Evolutionary conservation across 1,140 invertebrate genomes (phyloP), one percentile per base, ranked within the genome.

Genomic region (Neotoxoptera formosana): DNA sequence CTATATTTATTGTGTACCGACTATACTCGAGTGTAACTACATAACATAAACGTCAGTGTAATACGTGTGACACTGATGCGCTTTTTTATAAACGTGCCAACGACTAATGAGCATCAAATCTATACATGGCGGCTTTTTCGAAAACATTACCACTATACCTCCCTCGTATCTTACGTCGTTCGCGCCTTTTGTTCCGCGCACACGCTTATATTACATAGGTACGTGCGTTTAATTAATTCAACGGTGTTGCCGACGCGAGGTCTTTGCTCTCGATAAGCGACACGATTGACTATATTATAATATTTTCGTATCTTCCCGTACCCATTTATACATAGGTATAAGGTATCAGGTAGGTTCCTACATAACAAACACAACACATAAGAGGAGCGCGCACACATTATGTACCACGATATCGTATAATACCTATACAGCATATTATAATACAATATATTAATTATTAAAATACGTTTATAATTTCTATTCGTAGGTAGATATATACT

Each of bases 211-310:
- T 30, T 36, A 56, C 23, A 34, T 23, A 36, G n/a, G 20, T 90
- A 56, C 51, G 90, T 30, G 56, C 36, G 90, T 81, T 76, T 34
- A 51, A 91, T 92, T 92, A 53, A 92, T 92, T 92, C 91, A 81
- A 76, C 36, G n/a, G 90, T 41, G 90, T 91, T 51, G 21, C 45
- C 30, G 84, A 67, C 53, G 30, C 36, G 45, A 60, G 51, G 53
- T 91, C 45, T 67, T 76, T 45, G 60, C 91, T 83, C 60, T 83
- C 67, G 11, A 48, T 25, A 14, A 53, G 25, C 89, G 41, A 91
- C 90, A 81, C 60, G 41, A 67, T 7, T n/a, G 41, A 30, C 56
- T 36, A 47, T 47, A 88, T 4, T 53, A 53, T 53, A n/a, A 11
- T 76, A 14, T 41, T 84, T 84, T 84, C 23, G 67, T 53, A 47